Evolutionary conservation across 2,888 invertebrate species (phyloP).

Genomic region (Ischnus inquisitorius): DNA sequence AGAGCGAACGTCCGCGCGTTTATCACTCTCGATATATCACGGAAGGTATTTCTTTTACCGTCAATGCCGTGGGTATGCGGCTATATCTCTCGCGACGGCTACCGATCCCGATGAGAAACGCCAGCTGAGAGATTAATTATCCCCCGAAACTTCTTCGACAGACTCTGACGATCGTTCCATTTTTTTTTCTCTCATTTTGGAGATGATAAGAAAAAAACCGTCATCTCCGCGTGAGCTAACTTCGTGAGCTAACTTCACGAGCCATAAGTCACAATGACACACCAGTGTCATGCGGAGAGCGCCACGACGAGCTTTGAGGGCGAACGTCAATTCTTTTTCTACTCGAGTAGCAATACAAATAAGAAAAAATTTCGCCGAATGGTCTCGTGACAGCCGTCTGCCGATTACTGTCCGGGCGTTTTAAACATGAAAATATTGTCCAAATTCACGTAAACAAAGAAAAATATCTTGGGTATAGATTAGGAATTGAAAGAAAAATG

Average conservation of each 20-base stretch:
- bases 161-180: slow-evolving; percentile 5
- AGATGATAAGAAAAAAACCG: slow-evolving; percentile 11
- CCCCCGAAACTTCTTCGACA: background rate
- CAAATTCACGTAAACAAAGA: slow-evolving; percentile 78
- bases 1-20: slow-evolving; percentile 23
- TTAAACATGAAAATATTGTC: slow-evolving; percentile 76
- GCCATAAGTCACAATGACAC: too few relatives aligned
- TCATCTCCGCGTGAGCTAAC: background rate
- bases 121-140: slow-evolving; percentile 48
- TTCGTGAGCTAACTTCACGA: background rate
- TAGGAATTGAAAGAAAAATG: slow-evolving; percentile 42
- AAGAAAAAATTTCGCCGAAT: slow-evolving; percentile 40
- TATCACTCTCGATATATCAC: slow-evolving; percentile 52
- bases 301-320: background rate
- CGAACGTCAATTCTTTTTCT: slow-evolving; percentile 45
- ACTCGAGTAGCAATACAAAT: slow-evolving; percentile 27
- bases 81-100: slow-evolving; percentile 24
- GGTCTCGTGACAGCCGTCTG: slow-evolving; percentile 46
- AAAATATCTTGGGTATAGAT: slow-evolving; percentile 65
- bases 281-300: too few relatives aligned
- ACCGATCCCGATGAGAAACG: slow-evolving; percentile 36
- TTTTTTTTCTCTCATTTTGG: too few relatives aligned
- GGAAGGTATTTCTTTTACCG: slow-evolving; percentile 25
- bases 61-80: slow-evolving; percentile 20
- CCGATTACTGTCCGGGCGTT: slow-evolving; percentile 61